Evolutionary conservation across 2,888 invertebrate species (phyloP).

Genomic region (Cheilosia pagana): DNA sequence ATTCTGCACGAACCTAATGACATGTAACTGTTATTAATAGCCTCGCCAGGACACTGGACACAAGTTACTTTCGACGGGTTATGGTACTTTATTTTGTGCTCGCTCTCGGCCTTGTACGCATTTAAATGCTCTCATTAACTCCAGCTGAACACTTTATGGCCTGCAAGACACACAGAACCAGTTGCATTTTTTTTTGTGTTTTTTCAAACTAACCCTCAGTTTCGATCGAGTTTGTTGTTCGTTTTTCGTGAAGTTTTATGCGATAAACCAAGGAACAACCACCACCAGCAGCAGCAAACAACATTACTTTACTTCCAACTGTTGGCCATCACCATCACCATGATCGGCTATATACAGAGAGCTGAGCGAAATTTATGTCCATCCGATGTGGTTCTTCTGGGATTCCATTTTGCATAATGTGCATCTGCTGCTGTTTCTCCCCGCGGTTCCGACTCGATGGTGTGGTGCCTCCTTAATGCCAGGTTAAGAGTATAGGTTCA

Average conservation of each 20-base stretch:
- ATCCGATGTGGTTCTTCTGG: conserved; percentile 69
- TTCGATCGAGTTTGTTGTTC: conserved; percentile 4
- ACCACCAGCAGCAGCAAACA: conserved; percentile 38
- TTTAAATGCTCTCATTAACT: conserved; percentile 78
- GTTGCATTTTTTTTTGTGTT: neutral
- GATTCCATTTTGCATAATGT: conserved; percentile 78
- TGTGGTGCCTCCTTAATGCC: conserved; percentile 5
- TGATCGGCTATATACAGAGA: conserved; percentile 65
- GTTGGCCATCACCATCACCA: conserved; percentile 70
- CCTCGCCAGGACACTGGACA: conserved; percentile 73
- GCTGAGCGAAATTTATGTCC: conserved; percentile 71
- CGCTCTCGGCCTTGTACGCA: conserved; percentile 74
- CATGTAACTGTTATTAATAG: conserved; percentile 78
- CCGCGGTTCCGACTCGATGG: neutral
- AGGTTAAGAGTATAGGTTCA: conserved; percentile 39
- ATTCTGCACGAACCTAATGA: conserved; percentile 76
- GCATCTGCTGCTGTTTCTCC: conserved; percentile 75
- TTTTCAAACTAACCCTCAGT: conserved; percentile 27
- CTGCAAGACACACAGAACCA: conserved; percentile 37
- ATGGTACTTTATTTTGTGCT: conserved; percentile 75
- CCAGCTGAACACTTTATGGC: conserved; percentile 75
- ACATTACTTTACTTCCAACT: conserved; percentile 60
- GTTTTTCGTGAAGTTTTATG: conserved; percentile 37
- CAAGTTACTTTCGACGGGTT: conserved; percentile 68
- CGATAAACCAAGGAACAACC: conserved; percentile 31